A percentile compares a stretch with the other conserved stretches of the same genome.
Evolutionary conservation across 37 sponge, comb jelly and placozoan species (phyloP).

Genomic region (Oopsacas minuta): DNA sequence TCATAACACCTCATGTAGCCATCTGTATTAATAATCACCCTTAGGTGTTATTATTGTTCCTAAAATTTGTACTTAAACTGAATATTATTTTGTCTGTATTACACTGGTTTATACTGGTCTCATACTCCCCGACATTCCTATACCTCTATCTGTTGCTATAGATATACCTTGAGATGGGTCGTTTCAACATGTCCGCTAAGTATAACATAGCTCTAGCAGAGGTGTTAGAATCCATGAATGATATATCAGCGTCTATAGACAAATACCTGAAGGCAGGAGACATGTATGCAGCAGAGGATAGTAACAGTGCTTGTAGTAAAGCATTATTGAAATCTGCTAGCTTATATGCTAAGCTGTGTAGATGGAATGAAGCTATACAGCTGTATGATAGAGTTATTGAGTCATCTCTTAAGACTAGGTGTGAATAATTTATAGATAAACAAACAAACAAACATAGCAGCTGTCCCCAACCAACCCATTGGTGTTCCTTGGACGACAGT

Average conservation of each 20-base stretch:
- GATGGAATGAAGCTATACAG: not conserved
- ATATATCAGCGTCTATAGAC: not conserved
- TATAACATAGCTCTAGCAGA: not conserved
- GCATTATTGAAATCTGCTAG: not conserved
- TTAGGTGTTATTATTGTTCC: no score
- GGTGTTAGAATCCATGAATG: not conserved
- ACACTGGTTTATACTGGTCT: not conserved
- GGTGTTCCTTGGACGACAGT: no score
- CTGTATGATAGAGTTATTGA: not conserved
- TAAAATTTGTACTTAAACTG: no score
- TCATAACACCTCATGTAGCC: no score
- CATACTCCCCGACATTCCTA: not conserved
- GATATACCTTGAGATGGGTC: slow-evolving; percentile 10
- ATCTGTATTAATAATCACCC: no score
- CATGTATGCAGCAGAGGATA: not conserved
- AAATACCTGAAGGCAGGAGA: not conserved
- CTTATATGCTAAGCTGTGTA: not conserved
- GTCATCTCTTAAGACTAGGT: not conserved
- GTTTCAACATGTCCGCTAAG: not conserved
- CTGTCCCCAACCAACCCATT: no score
- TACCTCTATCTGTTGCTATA: not conserved
- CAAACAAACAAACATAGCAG: no score
- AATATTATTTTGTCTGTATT: no score
- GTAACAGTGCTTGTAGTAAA: not conserved
- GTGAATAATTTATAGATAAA: no score